These are phyloP conservation scores for Lepetodrilus schrolli DNA, from an alignment of 2,888 invertebrate genomes.

Conservation along the genomic window DNA sequence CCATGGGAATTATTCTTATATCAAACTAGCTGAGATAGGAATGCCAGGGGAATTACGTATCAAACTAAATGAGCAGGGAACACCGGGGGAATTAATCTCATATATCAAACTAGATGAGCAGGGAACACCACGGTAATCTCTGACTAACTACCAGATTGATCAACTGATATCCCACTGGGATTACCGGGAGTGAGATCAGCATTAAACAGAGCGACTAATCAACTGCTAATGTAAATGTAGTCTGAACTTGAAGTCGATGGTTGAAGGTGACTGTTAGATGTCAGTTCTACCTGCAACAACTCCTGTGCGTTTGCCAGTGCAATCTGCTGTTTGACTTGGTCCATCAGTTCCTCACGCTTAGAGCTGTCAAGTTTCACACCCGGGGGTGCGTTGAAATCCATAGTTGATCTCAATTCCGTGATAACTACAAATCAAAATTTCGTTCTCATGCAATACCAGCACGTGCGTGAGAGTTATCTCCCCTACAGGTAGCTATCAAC, in stretches of 20 bases:
- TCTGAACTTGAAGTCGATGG: background rate
- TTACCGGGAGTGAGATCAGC: background rate
- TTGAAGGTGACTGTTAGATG: background rate
- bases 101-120: no score
- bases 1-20: no score
- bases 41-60: no score
- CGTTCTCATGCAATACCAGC: background rate
- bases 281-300: slow-evolving; percentile 85
- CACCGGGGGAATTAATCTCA: no score
- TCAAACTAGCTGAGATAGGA: no score
- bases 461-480: slow-evolving; percentile 24
- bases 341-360: slow-evolving; percentile 81
- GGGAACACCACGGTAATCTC: no score
- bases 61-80: no score
- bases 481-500: background rate
- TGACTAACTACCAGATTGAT: no score
- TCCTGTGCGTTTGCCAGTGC: slow-evolving; percentile 95
- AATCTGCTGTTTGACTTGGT: slow-evolving; percentile 95
- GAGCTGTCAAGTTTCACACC: slow-evolving; percentile 43
- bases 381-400: slow-evolving; percentile 53
- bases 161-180: background rate
- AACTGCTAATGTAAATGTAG: background rate
- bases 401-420: slow-evolving; percentile 21
- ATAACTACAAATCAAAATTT: background rate
- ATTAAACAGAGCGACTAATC: background rate